Percentiles rank a stretch among this genome's conserved stretches.
Conservation (phyloP, 2,888 invertebrate species). For the Callyntrura sp. region DNA sequence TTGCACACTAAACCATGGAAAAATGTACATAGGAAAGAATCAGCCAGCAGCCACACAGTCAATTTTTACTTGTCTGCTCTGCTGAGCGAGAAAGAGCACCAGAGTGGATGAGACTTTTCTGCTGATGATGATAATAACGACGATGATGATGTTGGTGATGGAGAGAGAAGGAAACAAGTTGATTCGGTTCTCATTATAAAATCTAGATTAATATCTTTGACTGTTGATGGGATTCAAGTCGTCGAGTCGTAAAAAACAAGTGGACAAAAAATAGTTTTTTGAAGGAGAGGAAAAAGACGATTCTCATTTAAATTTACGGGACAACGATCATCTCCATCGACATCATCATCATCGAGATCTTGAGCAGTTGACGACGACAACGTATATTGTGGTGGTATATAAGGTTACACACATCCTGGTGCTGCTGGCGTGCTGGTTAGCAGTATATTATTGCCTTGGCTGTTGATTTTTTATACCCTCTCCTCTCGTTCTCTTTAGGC, state of each 20-base stretch:
- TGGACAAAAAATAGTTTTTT: conserved; percentile 38
- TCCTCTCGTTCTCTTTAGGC: conserved; percentile 7
- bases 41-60: conserved; percentile 38
- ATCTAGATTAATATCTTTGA: conserved; percentile 63
- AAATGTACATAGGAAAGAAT: no score
- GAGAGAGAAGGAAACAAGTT: conserved; percentile 18
- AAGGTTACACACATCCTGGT: conserved; percentile 23
- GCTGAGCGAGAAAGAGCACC: conserved; percentile 50
- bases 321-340: conserved; percentile 25
- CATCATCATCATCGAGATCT: neutral
- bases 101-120: conserved; percentile 49
- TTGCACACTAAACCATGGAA: no score
- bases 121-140: neutral
- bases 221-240: conserved; percentile 51
- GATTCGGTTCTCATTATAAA: conserved; percentile 62
- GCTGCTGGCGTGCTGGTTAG: conserved; percentile 35
- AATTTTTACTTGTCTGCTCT: conserved; percentile 50
- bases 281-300: neutral
- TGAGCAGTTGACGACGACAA: neutral
- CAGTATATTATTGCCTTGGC: neutral
- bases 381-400: neutral
- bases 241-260: conserved; percentile 19
- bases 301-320: conserved; percentile 40
- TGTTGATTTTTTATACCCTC: neutral
- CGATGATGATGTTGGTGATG: conserved; percentile 7